Evolutionary conservation across 2,888 invertebrate genomes (phyloP).

Genomic region (Eupsilia transversa): DNA sequence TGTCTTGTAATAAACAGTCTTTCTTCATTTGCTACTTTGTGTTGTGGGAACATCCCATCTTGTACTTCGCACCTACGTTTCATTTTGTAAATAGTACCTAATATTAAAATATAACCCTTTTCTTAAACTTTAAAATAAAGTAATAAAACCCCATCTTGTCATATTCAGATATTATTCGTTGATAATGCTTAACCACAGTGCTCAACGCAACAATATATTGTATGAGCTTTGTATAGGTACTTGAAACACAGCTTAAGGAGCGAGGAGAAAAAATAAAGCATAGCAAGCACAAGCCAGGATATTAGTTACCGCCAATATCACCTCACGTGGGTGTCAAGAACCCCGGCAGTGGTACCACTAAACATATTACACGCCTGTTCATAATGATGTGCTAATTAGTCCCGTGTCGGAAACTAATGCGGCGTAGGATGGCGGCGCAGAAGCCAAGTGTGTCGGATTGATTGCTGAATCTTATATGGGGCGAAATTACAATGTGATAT

Average conservation of each 20-base stretch:
- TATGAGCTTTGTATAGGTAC: neutral
- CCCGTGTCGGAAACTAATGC: constrained; percentile 41
- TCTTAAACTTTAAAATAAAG: neutral
- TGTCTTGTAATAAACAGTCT: neutral
- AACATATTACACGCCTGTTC: constrained; percentile 46
- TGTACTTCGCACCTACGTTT: neutral
- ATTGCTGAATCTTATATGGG: constrained; percentile 33
- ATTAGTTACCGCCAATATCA: constrained; percentile 9
- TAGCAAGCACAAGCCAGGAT: constrained; percentile 5
- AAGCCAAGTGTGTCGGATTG: constrained; percentile 48
- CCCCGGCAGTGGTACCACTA: constrained; percentile 20
- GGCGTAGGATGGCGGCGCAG: constrained; percentile 47
- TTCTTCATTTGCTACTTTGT: neutral
- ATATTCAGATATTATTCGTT: neutral
- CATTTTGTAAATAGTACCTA: no score
- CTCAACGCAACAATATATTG: neutral
- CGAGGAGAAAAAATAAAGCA: neutral
- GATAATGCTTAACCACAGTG: neutral
- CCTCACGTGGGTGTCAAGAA: constrained; percentile 32
- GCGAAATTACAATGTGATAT: constrained; percentile 39
- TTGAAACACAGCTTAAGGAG: neutral
- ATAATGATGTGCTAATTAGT: constrained; percentile 56
- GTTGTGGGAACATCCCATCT: neutral
- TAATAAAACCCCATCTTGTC: neutral
- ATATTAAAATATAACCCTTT: neutral